Evolutionary conservation across 2,888 invertebrate genomes (phyloP).

Genomic region (Lypha dubia): DNA sequence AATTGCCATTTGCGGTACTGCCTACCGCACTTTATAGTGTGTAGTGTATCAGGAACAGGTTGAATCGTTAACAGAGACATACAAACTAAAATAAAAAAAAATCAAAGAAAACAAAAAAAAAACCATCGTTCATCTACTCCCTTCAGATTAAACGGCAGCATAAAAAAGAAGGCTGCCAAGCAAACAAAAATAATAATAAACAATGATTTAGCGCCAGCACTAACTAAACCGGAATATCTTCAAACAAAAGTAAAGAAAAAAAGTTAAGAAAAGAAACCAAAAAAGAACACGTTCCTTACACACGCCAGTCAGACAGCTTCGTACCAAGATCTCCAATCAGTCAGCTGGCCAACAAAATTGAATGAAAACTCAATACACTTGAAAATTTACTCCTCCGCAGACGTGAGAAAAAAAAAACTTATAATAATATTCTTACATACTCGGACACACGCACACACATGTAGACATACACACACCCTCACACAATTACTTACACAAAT

Average conservation of each 20-base stretch:
- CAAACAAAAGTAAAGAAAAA: conserved; percentile 53
- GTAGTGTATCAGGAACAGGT: conserved; percentile 65
- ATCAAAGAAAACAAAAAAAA: conserved; percentile 16
- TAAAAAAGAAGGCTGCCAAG: conserved; percentile 61
- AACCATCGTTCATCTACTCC: conserved; percentile 24
- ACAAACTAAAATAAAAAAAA: conserved; percentile 27
- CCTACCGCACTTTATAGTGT: conserved; percentile 34
- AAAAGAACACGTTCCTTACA: conserved; percentile 66
- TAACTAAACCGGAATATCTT: conserved; percentile 71
- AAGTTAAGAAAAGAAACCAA: conserved; percentile 20
- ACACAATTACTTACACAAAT: neutral
- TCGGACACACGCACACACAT: neutral
- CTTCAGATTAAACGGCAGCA: conserved; percentile 48
- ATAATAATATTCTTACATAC: conserved; percentile 30
- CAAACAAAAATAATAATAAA: conserved; percentile 41
- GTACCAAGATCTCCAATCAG: conserved; percentile 10
- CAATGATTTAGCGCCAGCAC: conserved; percentile 70
- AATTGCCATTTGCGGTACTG: conserved; percentile 67
- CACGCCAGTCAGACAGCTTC: conserved; percentile 55
- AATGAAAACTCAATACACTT: conserved; percentile 58
- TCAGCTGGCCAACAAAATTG: conserved; percentile 41
- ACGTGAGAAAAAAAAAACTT: conserved; percentile 30
- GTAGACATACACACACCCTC: no score
- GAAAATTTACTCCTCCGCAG: conserved; percentile 69
- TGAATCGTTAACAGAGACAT: conserved; percentile 55